Evolutionary conservation across 2,113 vertebrate species (phyloP), one percentile per base, ranked within the genome.

Genomic region (Protomyctophum bolini): DNA sequence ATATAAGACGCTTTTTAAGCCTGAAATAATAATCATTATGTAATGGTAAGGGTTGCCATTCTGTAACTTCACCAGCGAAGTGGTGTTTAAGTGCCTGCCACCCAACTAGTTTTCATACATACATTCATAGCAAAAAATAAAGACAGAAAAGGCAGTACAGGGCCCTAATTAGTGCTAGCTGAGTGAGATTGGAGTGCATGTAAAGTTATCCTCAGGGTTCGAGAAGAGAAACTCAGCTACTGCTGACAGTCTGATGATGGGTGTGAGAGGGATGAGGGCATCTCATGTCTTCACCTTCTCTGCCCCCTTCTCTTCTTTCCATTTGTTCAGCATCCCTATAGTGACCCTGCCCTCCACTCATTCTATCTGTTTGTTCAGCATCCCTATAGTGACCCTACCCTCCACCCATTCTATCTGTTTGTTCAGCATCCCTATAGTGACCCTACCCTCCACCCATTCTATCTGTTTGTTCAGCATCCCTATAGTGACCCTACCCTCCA

Each of bases 241-340:
- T 55, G 46, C 76, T 82, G 78, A 86, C 78, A 72, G 61, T 63
- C 65, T 49, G 69, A 77, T 81, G 86, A 84, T 77, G 66, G 75
- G 76, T 78, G 56, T 68, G 21, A 71, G 60, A 70, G 28, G 67
- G 73, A 67, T 58, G 57, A 81, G 55, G 75, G 58, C 64, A 62
- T 12, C 59, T 55, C 45, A 63, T 21, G 64, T 67, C 49, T 28
- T 9, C 64, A 14, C 46, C 66, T 46, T 41, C 4, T 28, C 55
- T 49, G 46, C 6, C 29, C n/a, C 29, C 47, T 41, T 41, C 52
- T 12, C 58, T 29, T 46, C 50, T 14, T 14, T 56, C 33, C 56
- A 54, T 33, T 33, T 41, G 33, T 41, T 41, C 33, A 41, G 33
- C 33, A 41, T 41, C 33, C 33, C 33, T 41, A 21, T 21, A 21